Base-by-base conservation (phyloP, 1,140 invertebrate species). In the Camponotus floridanus region DNA sequence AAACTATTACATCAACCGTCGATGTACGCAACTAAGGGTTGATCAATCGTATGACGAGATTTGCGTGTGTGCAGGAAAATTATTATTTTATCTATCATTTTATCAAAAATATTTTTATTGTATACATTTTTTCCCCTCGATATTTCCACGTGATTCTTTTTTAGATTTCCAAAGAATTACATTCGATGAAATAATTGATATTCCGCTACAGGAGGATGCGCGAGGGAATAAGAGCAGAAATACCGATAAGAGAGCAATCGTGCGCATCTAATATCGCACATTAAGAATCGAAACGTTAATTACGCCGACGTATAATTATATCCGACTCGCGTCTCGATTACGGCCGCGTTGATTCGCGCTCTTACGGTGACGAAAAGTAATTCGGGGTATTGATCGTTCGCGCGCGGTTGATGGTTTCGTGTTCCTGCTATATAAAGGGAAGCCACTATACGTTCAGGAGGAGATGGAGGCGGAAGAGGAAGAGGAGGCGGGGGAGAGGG, bases 391-490 rank as follows among this genome's bases (percentile, higher is more conserved):
- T 78, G 81, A 85, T 85, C 81, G 71, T 76, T 83, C 68, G 81
- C 81, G 59, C 68, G 81, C 81, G 71, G 74, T 85, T 76, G 73
- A 85, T 76, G 81, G 81, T 85, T 65, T 85, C 81, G 81, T 65
- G 74, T 78, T 85, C 62, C 73, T 48, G 45, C 59, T 62, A 61
- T 76, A 61, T 42, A 86, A 81, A 81, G 67, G 88, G 70, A 62
- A 74, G 70, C 68, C 79, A 70, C 79, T 45, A 61, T 74, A 48
- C 39, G 26, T 83, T 80, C 21, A 21, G 33, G 39, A 9, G 64
- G 3, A 7, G 31, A n/a, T n/a, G n/a, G n/a, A n/a, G n/a, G n/a
- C n/a, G 15, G 48, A 39, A 9, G 65, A 1, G 18, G 33, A 4
- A 21, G 39, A 8, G 65, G 3, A 7, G 18, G 18, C 6, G 11